Evolutionary conservation across 2,888 invertebrate species (phyloP).

Genomic region (Andrena bicolor): DNA sequence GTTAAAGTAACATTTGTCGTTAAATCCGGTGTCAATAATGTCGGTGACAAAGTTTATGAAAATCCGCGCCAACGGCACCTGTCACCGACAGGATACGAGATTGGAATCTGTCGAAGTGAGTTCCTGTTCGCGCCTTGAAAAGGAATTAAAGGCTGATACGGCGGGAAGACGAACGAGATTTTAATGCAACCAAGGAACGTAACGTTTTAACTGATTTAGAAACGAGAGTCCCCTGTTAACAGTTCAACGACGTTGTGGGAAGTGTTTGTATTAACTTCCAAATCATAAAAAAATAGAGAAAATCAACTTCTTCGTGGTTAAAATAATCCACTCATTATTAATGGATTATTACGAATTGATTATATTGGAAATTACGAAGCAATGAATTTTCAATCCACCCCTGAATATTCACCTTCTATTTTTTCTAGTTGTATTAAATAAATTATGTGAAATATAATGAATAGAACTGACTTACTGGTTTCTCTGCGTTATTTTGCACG

Average conservation of each 20-base stretch:
- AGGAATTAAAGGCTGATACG: conserved; percentile 37
- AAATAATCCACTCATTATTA: too few relatives aligned
- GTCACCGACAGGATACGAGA: conserved; percentile 51
- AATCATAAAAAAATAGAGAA: not conserved
- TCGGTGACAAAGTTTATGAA: conserved; percentile 53
- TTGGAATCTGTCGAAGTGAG: conserved; percentile 54
- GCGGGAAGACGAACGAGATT: conserved; percentile 24
- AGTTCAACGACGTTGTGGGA: not conserved
- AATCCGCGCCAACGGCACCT: conserved; percentile 45
- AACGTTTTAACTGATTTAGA: not conserved
- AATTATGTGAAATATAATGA: too few relatives aligned
- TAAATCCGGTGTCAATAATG: conserved; percentile 48
- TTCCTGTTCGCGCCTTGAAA: conserved; percentile 24
- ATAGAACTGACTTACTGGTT: not conserved
- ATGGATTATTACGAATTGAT: too few relatives aligned
- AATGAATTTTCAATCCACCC: too few relatives aligned
- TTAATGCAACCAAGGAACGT: not conserved
- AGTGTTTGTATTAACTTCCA: not conserved
- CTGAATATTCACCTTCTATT: too few relatives aligned
- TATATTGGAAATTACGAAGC: too few relatives aligned
- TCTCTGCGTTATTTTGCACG: not conserved
- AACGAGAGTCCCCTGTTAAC: not conserved
- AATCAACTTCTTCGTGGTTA: not conserved
- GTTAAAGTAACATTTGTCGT: conserved; percentile 47
- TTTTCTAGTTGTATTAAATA: too few relatives aligned